These are phyloP conservation scores for Limnothrissa miodon DNA, from an alignment of 2,113 vertebrate genomes.

Conservation along the genomic window DNA sequence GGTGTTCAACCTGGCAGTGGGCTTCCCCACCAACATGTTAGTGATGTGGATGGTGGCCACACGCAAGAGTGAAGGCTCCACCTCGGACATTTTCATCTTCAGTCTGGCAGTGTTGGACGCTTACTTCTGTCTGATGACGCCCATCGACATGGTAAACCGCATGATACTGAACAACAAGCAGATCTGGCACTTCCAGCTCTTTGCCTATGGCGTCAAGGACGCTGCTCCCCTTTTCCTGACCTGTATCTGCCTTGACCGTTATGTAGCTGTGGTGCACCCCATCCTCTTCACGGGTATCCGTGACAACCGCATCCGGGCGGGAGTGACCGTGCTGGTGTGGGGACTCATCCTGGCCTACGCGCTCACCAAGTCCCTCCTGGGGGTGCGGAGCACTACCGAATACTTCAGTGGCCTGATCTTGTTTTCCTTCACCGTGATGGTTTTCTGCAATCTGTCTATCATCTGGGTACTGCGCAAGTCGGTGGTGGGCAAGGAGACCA, in stretches of 20 bases:
- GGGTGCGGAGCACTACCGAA: conserved; percentile 43
- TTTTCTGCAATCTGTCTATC: conserved; percentile 71
- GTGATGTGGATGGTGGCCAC: conserved; percentile 67
- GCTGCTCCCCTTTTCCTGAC: conserved; percentile 63
- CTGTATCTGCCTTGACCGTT: conserved; percentile 71
- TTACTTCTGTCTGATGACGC: conserved; percentile 69
- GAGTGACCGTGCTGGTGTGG: conserved; percentile 58
- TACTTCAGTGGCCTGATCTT: conserved; percentile 68
- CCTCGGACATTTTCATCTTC: conserved; percentile 69
- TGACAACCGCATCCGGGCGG: conserved; percentile 57
- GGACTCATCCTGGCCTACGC: conserved; percentile 56
- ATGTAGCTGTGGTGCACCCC: conserved; percentile 70
- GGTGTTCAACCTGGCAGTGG: conserved; percentile 65
- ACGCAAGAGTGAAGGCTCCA: conserved; percentile 58
- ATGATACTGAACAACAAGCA: conserved; percentile 49
- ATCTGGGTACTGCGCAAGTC: conserved; percentile 70
- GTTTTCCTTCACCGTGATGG: conserved; percentile 66
- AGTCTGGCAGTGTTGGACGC: conserved; percentile 67
- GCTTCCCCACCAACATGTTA: conserved; percentile 63
- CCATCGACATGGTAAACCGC: conserved; percentile 62
- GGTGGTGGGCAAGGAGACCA: conserved; percentile 64
- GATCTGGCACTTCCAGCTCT: conserved; percentile 63
- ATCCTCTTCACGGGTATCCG: conserved; percentile 60
- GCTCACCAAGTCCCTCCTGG: conserved; percentile 55
- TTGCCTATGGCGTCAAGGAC: conserved; percentile 70